phyloP scores from a whole-genome alignment of 2,888 invertebrate genomes.

The Caenorhabditis sp. region DNA sequence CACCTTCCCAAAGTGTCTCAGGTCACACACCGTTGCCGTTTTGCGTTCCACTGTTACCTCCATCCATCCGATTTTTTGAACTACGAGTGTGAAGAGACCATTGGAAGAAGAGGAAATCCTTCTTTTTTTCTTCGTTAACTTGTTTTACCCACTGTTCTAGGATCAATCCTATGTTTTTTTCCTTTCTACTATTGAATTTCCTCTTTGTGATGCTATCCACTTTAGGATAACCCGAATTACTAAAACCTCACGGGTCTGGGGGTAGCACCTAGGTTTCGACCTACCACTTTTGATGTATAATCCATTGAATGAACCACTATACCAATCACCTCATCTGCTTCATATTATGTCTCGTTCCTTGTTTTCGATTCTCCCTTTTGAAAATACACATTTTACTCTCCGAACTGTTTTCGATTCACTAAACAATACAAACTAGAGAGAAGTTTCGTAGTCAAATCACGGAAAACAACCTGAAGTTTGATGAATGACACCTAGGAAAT shows the following conservation, averaged over 20 bases:
- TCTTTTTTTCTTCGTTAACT: conserved; percentile 28
- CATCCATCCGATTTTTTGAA: not conserved
- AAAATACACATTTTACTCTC: conserved; percentile 39
- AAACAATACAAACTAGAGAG: conserved; percentile 6
- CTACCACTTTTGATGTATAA: conserved; percentile 53
- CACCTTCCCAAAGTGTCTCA: conserved; percentile 37
- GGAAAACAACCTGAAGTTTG: not conserved
- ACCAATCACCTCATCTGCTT: conserved; percentile 41
- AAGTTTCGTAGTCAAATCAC: not conserved
- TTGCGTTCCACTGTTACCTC: conserved; percentile 27
- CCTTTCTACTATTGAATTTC: conserved; percentile 22
- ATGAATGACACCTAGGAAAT: not conserved
- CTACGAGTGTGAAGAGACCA: conserved; percentile 26
- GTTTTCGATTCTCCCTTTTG: conserved; percentile 28
- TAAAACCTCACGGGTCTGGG: conserved; percentile 60
- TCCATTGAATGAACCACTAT: conserved; percentile 8
- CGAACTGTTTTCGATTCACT: conserved; percentile 13
- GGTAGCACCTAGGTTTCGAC: conserved; percentile 52
- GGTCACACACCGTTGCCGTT: conserved; percentile 34
- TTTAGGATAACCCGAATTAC: conserved; percentile 57
- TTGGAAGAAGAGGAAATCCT: conserved; percentile 45
- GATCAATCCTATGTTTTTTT: conserved; percentile 54
- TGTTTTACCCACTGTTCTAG: conserved; percentile 59
- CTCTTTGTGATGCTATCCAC: conserved; percentile 61
- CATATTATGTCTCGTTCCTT: conserved; percentile 39